Conservation (phyloP, 2,113 vertebrate genomes). For the Neodontobutis hainanensis region DNA sequence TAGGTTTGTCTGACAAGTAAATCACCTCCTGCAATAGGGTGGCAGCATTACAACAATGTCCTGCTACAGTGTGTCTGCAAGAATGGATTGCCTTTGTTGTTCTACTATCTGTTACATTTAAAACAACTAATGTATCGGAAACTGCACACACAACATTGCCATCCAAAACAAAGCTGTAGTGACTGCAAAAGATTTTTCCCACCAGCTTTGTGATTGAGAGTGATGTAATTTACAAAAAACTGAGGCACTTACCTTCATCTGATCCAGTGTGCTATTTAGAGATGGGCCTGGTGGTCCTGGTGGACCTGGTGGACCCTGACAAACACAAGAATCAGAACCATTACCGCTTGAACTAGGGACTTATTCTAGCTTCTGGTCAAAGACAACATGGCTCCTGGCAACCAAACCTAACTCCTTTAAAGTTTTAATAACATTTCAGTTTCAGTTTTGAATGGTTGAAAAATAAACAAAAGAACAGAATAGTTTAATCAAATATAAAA, state of each 20-base stretch:
- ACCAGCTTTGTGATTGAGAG: not conserved
- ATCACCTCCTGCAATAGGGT: conserved; percentile 64
- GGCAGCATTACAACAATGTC: not conserved
- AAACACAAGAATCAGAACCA: conserved; percentile 13
- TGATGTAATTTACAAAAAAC: not conserved
- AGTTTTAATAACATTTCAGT: too few relatives aligned
- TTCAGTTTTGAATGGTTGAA: too few relatives aligned
- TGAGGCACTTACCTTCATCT: conserved; percentile 71
- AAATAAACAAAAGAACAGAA: too few relatives aligned
- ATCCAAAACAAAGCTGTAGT: not conserved
- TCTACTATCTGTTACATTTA: too few relatives aligned
- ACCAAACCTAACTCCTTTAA: too few relatives aligned
- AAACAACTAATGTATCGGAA: too few relatives aligned
- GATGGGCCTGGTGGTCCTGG: conserved; percentile 73
- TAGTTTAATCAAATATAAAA: too few relatives aligned
- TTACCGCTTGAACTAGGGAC: not conserved
- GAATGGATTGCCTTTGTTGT: too few relatives aligned
- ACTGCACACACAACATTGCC: not conserved
- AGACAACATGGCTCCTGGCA: too few relatives aligned
- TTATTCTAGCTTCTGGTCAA: not conserved
- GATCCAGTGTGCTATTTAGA: conserved; percentile 67
- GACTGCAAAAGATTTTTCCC: not conserved
- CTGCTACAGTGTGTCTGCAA: not conserved
- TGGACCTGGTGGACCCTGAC: conserved; percentile 77
- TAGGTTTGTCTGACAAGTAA: conserved; percentile 71